phyloP scores from a whole-genome alignment of 2,113 vertebrate species.

The Micromys minutus region DNA sequence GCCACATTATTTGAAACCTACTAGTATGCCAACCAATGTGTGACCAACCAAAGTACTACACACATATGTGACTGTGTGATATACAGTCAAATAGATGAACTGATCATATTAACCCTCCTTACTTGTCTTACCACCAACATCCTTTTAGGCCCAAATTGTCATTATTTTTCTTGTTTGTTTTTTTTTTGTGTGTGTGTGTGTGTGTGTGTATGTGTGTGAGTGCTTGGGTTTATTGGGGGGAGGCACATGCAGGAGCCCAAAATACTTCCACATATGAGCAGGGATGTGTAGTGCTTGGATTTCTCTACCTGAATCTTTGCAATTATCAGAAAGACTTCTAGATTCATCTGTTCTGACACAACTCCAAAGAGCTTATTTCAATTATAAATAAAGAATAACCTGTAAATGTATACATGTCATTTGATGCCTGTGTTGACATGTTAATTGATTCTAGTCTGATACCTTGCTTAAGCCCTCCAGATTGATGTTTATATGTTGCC shows the following conservation, averaged over 20 bases:
- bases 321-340: background rate
- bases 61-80: background rate
- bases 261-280: background rate
- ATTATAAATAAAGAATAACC: background rate
- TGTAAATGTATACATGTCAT: background rate
- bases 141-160: too few species aligned
- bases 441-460: background rate
- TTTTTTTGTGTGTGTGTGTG: background rate
- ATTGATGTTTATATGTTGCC: background rate
- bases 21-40: background rate
- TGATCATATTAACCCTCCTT: background rate
- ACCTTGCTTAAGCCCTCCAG: background rate
- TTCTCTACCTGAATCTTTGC: background rate
- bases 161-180: background rate
- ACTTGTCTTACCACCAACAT: background rate
- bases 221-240: too few species aligned
- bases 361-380: background rate
- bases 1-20: background rate
- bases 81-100: background rate
- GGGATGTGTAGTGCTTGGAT: background rate
- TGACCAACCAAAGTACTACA: background rate
- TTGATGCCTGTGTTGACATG: background rate
- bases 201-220: accelerated
- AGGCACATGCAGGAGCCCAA: too few species aligned
- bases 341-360: background rate